Conservation (phyloP, 1,140 invertebrate genomes). For the Aethina tumida region DNA sequence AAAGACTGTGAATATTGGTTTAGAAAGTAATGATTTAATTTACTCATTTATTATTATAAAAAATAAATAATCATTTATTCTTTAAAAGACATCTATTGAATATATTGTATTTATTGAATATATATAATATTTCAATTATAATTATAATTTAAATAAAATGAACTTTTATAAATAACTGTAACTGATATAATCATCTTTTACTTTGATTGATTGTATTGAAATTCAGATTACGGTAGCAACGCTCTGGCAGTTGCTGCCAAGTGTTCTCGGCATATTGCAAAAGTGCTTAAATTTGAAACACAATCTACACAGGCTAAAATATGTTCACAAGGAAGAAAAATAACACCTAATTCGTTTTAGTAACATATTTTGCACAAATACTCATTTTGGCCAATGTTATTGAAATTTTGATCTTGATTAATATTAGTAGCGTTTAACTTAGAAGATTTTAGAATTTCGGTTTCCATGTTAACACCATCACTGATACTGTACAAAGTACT, state of each 20-base stretch:
- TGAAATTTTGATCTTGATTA: no score
- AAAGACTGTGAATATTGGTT: no score
- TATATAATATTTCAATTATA: no score
- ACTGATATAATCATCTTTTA: no score
- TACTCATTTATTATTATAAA: no score
- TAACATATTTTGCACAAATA: slow-evolving; percentile 66
- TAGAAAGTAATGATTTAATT: no score
- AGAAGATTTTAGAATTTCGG: slow-evolving; percentile 8
- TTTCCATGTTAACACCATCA: slow-evolving; percentile 18
- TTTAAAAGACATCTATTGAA: no score
- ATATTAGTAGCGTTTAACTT: slow-evolving; percentile 1
- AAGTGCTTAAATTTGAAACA: slow-evolving; percentile 64
- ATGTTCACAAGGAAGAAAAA: slow-evolving; percentile 84
- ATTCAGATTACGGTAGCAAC: slow-evolving; percentile 53
- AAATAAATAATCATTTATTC: no score
- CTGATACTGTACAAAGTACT: slow-evolving; percentile 4
- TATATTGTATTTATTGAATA: no score
- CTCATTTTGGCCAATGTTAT: slow-evolving; percentile 7
- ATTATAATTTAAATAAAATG: no score
- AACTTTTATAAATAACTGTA: no score
- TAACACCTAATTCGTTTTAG: slow-evolving; percentile 68
- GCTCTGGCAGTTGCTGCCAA: slow-evolving; percentile 66
- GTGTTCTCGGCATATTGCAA: slow-evolving; percentile 68
- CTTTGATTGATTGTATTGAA: slow-evolving; percentile 1
- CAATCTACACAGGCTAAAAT: slow-evolving; percentile 78